Conservation (phyloP, 2,113 vertebrate genomes). For the Percina caprodes region DNA sequence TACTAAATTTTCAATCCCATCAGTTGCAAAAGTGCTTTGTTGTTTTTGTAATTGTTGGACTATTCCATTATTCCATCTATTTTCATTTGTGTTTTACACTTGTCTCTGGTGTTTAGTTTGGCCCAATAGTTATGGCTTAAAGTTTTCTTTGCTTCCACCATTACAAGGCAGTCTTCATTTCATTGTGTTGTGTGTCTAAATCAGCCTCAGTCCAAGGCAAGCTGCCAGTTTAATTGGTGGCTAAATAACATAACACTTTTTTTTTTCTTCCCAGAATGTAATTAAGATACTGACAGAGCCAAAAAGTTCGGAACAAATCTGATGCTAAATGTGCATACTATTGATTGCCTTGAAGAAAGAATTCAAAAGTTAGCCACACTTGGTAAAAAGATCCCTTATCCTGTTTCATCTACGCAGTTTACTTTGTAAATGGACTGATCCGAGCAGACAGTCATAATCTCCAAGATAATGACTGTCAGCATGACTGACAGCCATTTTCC, state of each 20-base stretch:
- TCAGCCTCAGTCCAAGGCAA: not conserved
- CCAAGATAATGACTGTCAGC: conserved; percentile 8
- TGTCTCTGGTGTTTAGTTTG: not conserved
- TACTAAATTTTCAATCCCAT: not conserved
- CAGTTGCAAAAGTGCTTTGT: not conserved
- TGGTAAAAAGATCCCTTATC: not conserved
- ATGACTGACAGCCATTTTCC: conserved; percentile 18
- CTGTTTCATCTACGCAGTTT: not conserved
- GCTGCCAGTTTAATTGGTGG: not conserved
- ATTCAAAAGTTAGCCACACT: not conserved
- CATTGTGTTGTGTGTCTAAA: not conserved
- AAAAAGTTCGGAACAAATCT: not conserved
- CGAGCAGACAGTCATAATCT: conserved; percentile 20
- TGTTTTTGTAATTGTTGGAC: conserved; percentile 12
- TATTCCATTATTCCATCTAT: conserved; percentile 1
- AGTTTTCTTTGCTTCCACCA: not conserved
- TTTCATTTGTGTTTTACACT: not conserved
- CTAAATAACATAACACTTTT: not conserved
- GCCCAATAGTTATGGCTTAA: not conserved
- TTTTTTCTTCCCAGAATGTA: not conserved
- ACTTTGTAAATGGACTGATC: conserved; percentile 11
- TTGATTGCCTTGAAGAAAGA: conserved; percentile 1
- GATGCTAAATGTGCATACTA: not conserved
- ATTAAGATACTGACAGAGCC: not conserved
- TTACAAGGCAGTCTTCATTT: not conserved